Evolutionary conservation across 1,140 invertebrate genomes (phyloP).

Genomic region (Frieseomelitta varia): DNA sequence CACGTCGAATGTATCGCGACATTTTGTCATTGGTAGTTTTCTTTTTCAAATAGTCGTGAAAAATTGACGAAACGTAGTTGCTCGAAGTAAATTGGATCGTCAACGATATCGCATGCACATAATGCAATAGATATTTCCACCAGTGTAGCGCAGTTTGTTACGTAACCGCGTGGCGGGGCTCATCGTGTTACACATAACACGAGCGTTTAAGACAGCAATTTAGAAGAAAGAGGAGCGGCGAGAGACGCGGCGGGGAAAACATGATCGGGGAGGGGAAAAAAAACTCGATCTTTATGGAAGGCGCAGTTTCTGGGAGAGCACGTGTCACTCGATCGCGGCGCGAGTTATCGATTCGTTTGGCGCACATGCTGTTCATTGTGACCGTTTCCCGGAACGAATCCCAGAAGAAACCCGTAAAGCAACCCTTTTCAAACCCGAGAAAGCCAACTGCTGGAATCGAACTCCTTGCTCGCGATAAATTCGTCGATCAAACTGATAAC

Average conservation of each 20-base stretch:
- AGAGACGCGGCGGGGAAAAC: neutral
- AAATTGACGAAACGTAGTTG: neutral
- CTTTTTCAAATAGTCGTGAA: too few species aligned
- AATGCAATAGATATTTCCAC: neutral
- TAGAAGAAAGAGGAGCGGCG: neutral
- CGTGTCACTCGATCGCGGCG: slow-evolving; percentile 7
- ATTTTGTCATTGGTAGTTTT: too few species aligned
- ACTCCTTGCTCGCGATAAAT: neutral
- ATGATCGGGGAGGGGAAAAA: too few species aligned
- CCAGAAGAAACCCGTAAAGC: slow-evolving; percentile 6
- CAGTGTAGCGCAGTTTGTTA: neutral
- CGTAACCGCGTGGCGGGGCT: neutral
- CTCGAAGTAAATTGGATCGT: neutral
- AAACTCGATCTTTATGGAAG: neutral
- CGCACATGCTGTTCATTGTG: slow-evolving; percentile 28
- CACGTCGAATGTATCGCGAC: too few species aligned
- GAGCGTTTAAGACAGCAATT: neutral
- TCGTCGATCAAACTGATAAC: neutral
- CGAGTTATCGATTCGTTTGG: slow-evolving; percentile 34
- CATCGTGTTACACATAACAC: neutral
- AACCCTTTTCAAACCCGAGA: neutral
- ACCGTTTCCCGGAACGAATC: neutral
- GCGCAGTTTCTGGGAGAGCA: slow-evolving; percentile 14
- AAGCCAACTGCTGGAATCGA: neutral
- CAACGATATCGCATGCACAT: neutral